A percentile compares a stretch with the other conserved stretches of the same genome.
These are phyloP conservation scores for Anoplopoma fimbria DNA, from an alignment of 2,113 vertebrate species.

Conservation along the genomic window DNA sequence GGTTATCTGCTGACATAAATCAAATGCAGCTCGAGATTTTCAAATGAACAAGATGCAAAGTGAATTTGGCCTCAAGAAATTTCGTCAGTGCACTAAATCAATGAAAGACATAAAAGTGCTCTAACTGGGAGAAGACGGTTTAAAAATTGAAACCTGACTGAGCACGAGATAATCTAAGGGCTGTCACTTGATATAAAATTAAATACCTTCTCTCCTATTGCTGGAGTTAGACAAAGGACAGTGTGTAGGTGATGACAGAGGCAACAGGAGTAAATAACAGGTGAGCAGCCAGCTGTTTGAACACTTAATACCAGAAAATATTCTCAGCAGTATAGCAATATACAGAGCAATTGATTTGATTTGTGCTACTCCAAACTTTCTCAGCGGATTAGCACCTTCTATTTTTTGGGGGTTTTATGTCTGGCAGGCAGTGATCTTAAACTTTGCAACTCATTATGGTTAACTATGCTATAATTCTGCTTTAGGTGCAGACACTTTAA, in stretches of 20 bases:
- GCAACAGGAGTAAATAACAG: constrained; percentile 37
- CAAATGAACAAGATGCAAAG: constrained; percentile 28
- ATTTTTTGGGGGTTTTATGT: constrained; percentile 69
- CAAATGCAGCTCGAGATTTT: constrained; percentile 9
- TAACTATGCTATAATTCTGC: constrained; percentile 80
- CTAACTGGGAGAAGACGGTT: constrained; percentile 24
- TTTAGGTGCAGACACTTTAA: constrained; percentile 77
- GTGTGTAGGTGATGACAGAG: constrained; percentile 4
- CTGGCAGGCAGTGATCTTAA: constrained; percentile 69
- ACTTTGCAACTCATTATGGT: constrained; percentile 74
- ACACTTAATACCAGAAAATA: constrained; percentile 27
- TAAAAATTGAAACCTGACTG: constrained; percentile 23
- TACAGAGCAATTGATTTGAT: constrained; percentile 34
- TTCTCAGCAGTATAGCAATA: background rate
- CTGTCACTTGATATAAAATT: constrained; percentile 29
- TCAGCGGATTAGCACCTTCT: constrained; percentile 47
- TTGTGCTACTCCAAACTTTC: constrained; percentile 50
- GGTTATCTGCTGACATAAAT: constrained; percentile 30
- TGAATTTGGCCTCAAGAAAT: constrained; percentile 37
- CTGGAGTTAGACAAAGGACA: background rate
- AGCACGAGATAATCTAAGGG: constrained; percentile 28
- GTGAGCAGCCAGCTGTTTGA: constrained; percentile 35
- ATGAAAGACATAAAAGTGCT: constrained; percentile 24
- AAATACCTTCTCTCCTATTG: background rate
- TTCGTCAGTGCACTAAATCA: constrained; percentile 41